phyloP scores from a whole-genome alignment of 2,888 invertebrate genomes.

The Rotaria magnacalcarata region DNA sequence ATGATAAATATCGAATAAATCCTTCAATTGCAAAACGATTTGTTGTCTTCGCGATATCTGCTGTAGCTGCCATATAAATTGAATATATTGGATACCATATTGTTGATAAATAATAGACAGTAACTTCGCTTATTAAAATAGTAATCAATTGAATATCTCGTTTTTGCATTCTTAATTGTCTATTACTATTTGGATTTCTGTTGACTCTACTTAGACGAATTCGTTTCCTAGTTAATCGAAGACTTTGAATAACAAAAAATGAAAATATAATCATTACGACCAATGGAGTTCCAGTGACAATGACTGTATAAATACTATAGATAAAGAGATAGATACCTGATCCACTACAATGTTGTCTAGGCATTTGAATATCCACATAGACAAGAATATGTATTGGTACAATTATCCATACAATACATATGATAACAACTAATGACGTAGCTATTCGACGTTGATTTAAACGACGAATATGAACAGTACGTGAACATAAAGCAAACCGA shows the following conservation, averaged over 20 bases:
- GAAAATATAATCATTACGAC: not conserved
- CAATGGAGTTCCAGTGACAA: not conserved
- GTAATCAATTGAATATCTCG: not conserved
- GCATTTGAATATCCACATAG: not conserved
- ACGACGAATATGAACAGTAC: not conserved
- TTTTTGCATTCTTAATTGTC: not conserved
- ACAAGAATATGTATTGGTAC: not conserved
- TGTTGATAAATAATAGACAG: not conserved
- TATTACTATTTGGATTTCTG: not conserved
- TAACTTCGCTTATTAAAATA: not conserved
- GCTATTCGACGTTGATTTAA: not conserved
- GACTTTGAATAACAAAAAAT: not conserved
- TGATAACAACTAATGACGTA: not conserved
- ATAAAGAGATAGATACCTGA: not conserved
- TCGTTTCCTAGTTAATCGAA: not conserved
- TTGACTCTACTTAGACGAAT: not conserved
- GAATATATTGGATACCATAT: not conserved
- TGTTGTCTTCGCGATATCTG: not conserved
- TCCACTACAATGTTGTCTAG: not conserved
- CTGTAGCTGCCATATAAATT: not conserved
- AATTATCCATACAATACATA: not conserved
- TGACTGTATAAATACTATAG: not conserved
- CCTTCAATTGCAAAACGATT: not conserved
- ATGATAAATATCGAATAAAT: not conserved
- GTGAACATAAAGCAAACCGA: not conserved